Evolutionary conservation across 30 jellyfish, hydroid and myxozoan genomes (phyloP), one percentile per base, ranked within the genome.

Genomic region (Mastigias papua): DNA sequence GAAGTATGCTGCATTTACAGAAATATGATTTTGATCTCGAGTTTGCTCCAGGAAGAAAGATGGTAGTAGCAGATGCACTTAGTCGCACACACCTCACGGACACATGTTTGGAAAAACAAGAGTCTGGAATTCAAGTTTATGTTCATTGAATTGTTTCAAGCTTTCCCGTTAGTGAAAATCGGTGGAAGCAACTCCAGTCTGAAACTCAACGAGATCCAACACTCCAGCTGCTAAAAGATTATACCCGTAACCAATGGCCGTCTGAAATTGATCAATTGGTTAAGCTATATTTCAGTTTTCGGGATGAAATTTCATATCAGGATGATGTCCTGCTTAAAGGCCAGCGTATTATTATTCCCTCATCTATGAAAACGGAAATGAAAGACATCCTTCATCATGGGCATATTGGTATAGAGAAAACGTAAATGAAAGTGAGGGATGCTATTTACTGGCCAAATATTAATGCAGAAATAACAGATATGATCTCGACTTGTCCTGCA

Each of bases 1-100:
- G 89, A 84, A 69, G 69, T 50, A 11, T 78, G 30, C 81, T 51
- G 66, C 82, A 57, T 32, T 30, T 28, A 33, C 93, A 69, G 67
- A 89, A 67, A 51, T 81, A 54, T 2, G 65, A 84, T 23, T 71
- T 71, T 31, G 37, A 42, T 42, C 54, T 42, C 13, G 54, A 42
- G 0, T 42, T 4, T 0, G 7, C 54, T 42, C 54, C 54, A 42
- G 54, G 54, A 42, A 42, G 13, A 15, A 42, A 8, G 13, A 42
- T 42, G 54, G 54, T 42, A 8, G 0, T 42, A 8, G 7, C 54
- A 4, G 54, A 42, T 42, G 54, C 54, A 8, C 54, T 42, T 4
- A 42, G 54, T 15, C 7, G 54, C 7, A 15, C 54, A 15, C 13
- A 42, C 13, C 13, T 42, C 13, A 42, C 7, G 7, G 54, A 42